Evolutionary conservation across 2,113 vertebrate species (phyloP), one percentile per base, ranked within the genome.

Genomic region (Vidua chalybeata): DNA sequence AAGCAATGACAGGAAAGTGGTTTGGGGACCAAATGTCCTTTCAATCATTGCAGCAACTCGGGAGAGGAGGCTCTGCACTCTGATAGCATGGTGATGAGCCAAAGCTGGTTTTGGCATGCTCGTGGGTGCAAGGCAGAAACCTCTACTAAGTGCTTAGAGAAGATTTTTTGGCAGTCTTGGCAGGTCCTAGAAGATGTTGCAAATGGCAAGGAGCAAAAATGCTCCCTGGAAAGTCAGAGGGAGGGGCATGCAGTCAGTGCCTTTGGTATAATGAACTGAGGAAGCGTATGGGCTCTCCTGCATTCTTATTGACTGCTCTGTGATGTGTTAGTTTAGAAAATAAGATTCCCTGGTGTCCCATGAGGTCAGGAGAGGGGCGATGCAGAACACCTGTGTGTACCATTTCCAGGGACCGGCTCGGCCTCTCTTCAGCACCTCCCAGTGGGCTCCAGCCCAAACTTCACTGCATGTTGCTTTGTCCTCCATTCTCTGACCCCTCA

Each of bases 401-500:
- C 16, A 7, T 54, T 20, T 21, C 13, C 7, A 33, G 31, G 16
- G 18, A 41, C 59, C 6, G 6, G 35, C 33, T 73, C 54, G 84
- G 33, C 30, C 26, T 59, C 49, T 51, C 33, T 31, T 59, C 39
- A 45, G 41, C 51, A 49, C 7, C 27, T 35, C 43, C 19, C 0
- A 0, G 2, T 19, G 20, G 15, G 54, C 63, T 81, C 37, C 27
- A 61, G 45, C 35, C 43, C 10, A 1, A 1, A 3, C 22, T 61
- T 48, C 51, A 26, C 31, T 14, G 39, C 13, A 3, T 8, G 5
- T n/a, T 71, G 9, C 23, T 78, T 78, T 15, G 3, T 20, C 7
- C 20, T 88, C n/a, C 26, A 6, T 28, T 58, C 31, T 51, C 48
- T 46, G 20, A 14, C 15, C 41, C 35, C 13, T 69, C 62, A 56